Evolutionary conservation across 1,140 invertebrate species (phyloP).

Genomic region (Piezodorus guildinii): DNA sequence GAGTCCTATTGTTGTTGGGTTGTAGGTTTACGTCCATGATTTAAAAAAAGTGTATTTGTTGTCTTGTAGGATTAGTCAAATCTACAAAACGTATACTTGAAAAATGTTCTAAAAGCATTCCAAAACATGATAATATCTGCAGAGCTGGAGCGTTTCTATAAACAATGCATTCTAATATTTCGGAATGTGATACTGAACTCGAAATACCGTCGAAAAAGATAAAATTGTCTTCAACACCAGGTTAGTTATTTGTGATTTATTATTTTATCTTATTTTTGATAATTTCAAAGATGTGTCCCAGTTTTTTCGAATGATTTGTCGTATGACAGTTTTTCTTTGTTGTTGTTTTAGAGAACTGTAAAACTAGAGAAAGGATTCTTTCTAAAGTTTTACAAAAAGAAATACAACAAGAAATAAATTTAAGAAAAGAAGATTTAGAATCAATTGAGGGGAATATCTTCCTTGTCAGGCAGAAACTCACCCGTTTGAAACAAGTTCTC

Average conservation of each 20-base stretch:
- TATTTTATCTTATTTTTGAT: not conserved
- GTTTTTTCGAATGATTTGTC: not conserved
- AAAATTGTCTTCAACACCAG: not conserved
- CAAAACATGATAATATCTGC: too few relatives aligned
- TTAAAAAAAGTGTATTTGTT: too few relatives aligned
- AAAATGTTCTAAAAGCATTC: too few relatives aligned
- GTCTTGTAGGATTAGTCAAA: too few relatives aligned
- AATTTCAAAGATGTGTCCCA: not conserved
- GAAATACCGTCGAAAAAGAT: constrained; percentile 7
- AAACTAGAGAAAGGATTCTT: not conserved
- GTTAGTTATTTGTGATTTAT: not conserved
- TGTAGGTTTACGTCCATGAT: too few relatives aligned
- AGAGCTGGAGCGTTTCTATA: too few relatives aligned
- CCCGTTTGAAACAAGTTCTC: constrained; percentile 55
- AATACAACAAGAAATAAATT: constrained; percentile 42
- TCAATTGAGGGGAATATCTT: constrained; percentile 47
- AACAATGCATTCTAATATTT: not conserved
- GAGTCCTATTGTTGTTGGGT: too few relatives aligned
- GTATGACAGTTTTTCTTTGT: not conserved
- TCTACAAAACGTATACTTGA: too few relatives aligned
- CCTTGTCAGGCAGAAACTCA: constrained; percentile 48
- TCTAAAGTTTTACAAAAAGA: constrained; percentile 37
- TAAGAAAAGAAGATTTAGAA: constrained; percentile 40
- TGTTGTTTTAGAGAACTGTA: not conserved
- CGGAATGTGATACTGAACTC: not conserved